Evolutionary conservation across 2,888 invertebrate genomes (phyloP).

Genomic region (Bellardia bayeri): DNA sequence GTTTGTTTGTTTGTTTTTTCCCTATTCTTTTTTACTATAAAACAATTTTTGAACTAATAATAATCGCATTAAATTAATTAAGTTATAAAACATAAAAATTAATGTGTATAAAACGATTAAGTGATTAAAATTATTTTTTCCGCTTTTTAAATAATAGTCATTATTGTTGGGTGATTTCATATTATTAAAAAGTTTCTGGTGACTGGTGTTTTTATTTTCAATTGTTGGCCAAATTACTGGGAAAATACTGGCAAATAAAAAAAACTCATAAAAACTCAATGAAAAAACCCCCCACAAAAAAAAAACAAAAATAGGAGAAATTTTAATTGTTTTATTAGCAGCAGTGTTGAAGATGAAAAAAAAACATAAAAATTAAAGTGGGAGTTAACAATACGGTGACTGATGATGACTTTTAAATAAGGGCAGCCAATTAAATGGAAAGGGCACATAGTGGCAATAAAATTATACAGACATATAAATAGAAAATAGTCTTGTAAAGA

Average conservation of each 20-base stretch:
- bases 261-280: slow-evolving; percentile 29
- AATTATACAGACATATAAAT: not conserved
- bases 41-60: slow-evolving; percentile 65
- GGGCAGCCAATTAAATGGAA: not conserved
- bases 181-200: slow-evolving; percentile 26
- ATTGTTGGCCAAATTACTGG: slow-evolving; percentile 31
- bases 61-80: slow-evolving; percentile 74
- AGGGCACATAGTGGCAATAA: not conserved
- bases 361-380: not conserved
- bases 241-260: not conserved
- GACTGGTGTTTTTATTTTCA: slow-evolving; percentile 7
- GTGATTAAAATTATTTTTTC: slow-evolving; percentile 57
- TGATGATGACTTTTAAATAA: slow-evolving; percentile 30
- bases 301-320: slow-evolving; percentile 2
- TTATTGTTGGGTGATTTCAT: slow-evolving; percentile 36
- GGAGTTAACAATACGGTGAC: not conserved
- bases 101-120: slow-evolving; percentile 71
- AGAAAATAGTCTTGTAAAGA: too few relatives aligned
- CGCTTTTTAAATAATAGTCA: slow-evolving; percentile 13
- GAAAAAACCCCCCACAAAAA: not conserved
- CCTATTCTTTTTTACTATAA: slow-evolving; percentile 10
- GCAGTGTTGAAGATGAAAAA: not conserved
- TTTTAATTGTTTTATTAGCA: slow-evolving; percentile 41
- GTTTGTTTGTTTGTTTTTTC: not conserved
- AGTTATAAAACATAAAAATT: slow-evolving; percentile 70